Evolutionary conservation across 2,797 vertebrate genomes (phyloP), one percentile per base, ranked within the genome.

Genomic region (Pogoniulus pusillus): DNA sequence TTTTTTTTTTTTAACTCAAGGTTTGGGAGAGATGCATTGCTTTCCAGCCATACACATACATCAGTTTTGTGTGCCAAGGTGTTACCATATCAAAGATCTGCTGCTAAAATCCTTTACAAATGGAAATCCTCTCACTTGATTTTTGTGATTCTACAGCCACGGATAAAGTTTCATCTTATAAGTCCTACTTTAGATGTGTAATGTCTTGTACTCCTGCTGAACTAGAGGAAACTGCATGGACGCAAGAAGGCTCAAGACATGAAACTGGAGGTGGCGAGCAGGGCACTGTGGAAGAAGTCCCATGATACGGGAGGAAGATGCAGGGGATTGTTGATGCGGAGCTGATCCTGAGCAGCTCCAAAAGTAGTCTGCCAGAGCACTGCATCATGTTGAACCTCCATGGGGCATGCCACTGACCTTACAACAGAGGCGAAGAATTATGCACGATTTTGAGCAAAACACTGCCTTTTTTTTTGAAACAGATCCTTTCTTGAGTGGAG

Each of bases 351-450:
- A 83, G 74, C 4, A 60, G 32, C 55, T 32, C 11, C 34, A 58
- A 16, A 51, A 53, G 13, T 0, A 1, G 19, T 19, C 34, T 35
- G n/a, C 12, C 20, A 59, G 29, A 80, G 16, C 17, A 6, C 8
- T 1, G 41, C 17, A 39, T 19, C 26, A 22, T 2, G 1, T 32
- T 3, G 9, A 79, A 11, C 22, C 4, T 59, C 24, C 30, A 9
- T 1, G 0, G 2, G 34, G 5, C 8, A n/a, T 2, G 3, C 11
- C 23, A 8, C 37, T 41, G 17, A 41, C 5, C 9, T 14, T 15
- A 57, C 9, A 16, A 20, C 9, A 62, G 4, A 54, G 13, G 1
- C 29, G 16, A 16, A 43, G 11, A 47, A 16, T 30, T 9, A 34
- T 2, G 10, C 10, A 22, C 0, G 1, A 8, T 16, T 85, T 59